Evolutionary conservation across 2,113 vertebrate species (phyloP).

Genomic region (Ophthalmolycus amberensis): DNA sequence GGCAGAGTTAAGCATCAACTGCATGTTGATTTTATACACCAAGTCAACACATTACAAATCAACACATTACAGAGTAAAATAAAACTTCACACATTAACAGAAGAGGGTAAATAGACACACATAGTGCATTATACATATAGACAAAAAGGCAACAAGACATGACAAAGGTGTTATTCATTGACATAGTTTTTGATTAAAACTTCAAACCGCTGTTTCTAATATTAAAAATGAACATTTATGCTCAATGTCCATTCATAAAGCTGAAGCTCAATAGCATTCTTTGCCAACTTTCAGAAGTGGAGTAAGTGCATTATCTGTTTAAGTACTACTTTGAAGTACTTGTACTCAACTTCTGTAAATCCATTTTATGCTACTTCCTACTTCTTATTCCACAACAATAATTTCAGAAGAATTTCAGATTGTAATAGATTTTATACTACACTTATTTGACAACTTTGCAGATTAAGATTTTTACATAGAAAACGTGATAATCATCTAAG

Average conservation of each 20-base stretch:
- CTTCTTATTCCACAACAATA: background rate
- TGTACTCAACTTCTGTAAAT: background rate
- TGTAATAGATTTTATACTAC: background rate
- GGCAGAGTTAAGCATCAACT: too few relatives aligned
- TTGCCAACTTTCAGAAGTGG: background rate
- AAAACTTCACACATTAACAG: background rate
- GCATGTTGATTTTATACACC: too few relatives aligned
- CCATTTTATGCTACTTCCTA: background rate
- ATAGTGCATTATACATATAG: background rate
- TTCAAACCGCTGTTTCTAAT: background rate
- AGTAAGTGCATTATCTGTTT: background rate
- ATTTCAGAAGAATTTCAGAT: background rate
- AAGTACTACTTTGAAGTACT: background rate
- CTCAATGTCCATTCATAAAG: background rate
- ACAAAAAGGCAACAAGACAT: background rate
- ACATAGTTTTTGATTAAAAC: background rate
- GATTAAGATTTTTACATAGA: background rate
- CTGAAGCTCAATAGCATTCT: background rate
- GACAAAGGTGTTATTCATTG: background rate
- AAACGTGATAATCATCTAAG: background rate
- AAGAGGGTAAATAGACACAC: background rate
- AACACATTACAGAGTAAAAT: background rate
- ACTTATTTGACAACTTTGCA: background rate
- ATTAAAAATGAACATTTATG: background rate
- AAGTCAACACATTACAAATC: background rate